Base-by-base conservation (phyloP, 2,888 invertebrate genomes). In the Dicranocentrus wangi region DNA sequence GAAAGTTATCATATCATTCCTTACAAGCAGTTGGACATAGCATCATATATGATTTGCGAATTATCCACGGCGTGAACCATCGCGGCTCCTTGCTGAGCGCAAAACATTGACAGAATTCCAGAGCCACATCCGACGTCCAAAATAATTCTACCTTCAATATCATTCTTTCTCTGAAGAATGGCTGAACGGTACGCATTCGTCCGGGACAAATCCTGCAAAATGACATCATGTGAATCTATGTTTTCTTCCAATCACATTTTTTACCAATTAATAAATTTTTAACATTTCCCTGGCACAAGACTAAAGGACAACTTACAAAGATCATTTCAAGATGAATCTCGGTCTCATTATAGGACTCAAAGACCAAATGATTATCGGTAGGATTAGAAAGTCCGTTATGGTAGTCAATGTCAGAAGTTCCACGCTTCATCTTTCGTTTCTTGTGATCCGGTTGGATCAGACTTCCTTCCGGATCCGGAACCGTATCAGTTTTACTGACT, bases 121-220 rank as follows among this genome's bases (percentile, higher is more conserved):
- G 99, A 99, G 25, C 99, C 99, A 89, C 98, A 98, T 42, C 99
- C 99, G 75, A 99, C 93, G 90, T 99, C 99, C 81, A 99, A 90
- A 21, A 99, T 95, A 23, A 92, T 90, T 89, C 96, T 96, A 51
- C 92, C 93, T 87, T 90, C 90, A 70, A 97, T 91, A 75, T 91
- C 89, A 39, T 92, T 91, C 32, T 90, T 90, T 88, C 97, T 97
- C 21, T 92, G 91, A 66, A 94, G 88, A 84, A 98, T 93, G 19
- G 55, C 55, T 5, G 23, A 2, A 5, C 8, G 7, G 23, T 55
- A 55, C 1, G 55, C 93, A 88, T 94, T 93, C 1, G 98, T 98
- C 71, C 98, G 90, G 2, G 95, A 92, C 88, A 91, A 92, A 88
- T 97, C 97, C 91, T 93, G 87, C 73, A 42, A 68, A 15, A 5